Evolutionary conservation across 2,113 vertebrate genomes (phyloP), one percentile per base, ranked within the genome.

Genomic region (Colossoma macropomum): DNA sequence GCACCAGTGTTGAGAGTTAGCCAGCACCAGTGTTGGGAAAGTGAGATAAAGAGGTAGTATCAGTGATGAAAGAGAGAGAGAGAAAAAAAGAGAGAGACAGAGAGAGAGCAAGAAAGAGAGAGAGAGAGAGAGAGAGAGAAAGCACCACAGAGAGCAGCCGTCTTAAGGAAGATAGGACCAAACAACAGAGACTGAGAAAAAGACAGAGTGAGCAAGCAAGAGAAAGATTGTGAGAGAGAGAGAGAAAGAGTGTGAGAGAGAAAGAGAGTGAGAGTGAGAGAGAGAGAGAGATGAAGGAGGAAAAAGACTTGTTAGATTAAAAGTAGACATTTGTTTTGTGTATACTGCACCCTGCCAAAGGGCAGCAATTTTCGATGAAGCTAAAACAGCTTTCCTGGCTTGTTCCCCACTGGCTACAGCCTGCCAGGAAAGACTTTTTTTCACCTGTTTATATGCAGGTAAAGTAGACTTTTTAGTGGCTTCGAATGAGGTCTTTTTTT

Each of bases 381-480:
- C 86, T 91, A 41, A 92, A 95, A 75, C 93, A 93, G 92, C 86
- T 91, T 92, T 92, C 89, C 91, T 95, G 92, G 92, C 90, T 82
- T 59, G 0, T 82, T 79, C 81, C 79, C 86, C 83, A 63, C 38
- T 65, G 21, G 0, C 66, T 2, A 30, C 81, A 56, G 3, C 4
- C 84, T 90, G 92, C 92, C 92, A 93, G 92, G 92, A 93, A 93
- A 91, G 88, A 85, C 70, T 80, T 80, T 86, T 45, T 84, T 87
- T 85, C 77, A 93, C 91, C 91, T 93, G 92, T 92, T 93, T 92
- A 88, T 86, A 54, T 80, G 86, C 92, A 92, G 92, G 92, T 92
- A 90, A 86, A 89, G 88, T 78, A 84, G 89, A 88, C 85, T 79
- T 86, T 82, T 68, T 76, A 79, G 81, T 89, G 86, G 82, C 85